Base-by-base conservation (phyloP, 1,140 invertebrate species). In the Papilio glaucus region DNA sequence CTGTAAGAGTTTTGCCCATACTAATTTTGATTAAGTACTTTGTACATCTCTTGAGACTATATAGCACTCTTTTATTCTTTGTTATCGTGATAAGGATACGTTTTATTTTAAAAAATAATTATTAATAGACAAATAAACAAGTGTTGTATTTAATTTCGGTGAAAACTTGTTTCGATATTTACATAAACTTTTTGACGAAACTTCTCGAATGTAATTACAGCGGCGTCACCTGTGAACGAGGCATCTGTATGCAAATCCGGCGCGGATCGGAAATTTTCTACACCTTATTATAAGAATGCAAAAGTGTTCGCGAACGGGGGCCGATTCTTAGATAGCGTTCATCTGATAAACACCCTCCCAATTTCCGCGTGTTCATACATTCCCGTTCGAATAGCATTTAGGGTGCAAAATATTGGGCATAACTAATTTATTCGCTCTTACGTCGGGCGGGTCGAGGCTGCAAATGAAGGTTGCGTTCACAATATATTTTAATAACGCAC, bases 401-500 rank as follows among this genome's bases (percentile, higher is more conserved):
- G 87, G 89, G 88, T 89, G 89, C 21, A 91, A 91, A 92, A 92
- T 92, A 92, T 92, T 89, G 88, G 87, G 88, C 77, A 89, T 88
- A 88, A 90, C 88, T 92, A 92, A 92, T 92, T 91, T 92, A 90
- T 92, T 90, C 84, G 79, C 82, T 81, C 80, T 85, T 84, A 85
- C 81, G 49, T 82, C 76, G 75, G 29, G 75, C 75, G 77, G 73
- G 77, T 78, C 74, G 49, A 79, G 78, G 71, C 76, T 76, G 80
- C 81, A 79, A 84, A 87, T 84, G 83, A 86, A 89, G 83, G 85
- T 33, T 81, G 80, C 79, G 78, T 87, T 84, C 81, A 88, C 87
- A 88, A 88, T 92, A 92, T 90, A 92, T 92, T 91, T 92, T 91
- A 92, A 92, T 92, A 92, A 91, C 80, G 79, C 82, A 85, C 84